Evolutionary conservation across 2,888 invertebrate species (phyloP).

Genomic region (Actias luna): DNA sequence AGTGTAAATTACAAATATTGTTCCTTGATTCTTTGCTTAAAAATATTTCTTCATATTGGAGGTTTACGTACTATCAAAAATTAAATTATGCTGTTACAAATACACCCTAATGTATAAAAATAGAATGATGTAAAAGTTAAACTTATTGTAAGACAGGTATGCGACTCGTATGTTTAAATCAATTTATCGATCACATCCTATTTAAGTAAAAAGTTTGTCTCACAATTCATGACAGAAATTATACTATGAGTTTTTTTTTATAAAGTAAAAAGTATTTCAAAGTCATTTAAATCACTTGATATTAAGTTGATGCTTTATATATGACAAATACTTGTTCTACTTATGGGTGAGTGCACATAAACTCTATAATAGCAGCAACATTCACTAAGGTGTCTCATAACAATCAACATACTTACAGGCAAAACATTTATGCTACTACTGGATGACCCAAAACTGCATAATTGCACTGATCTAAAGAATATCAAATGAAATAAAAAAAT

Average conservation of each 20-base stretch:
- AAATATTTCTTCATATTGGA: no score
- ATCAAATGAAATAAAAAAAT: slow-evolving; percentile 13
- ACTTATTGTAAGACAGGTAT: no score
- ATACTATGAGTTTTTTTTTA: not conserved
- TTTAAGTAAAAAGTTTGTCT: not conserved
- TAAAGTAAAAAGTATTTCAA: not conserved
- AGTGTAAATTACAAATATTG: not conserved
- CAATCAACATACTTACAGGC: slow-evolving; percentile 50
- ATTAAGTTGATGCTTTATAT: slow-evolving; percentile 34
- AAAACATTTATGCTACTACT: slow-evolving; percentile 44
- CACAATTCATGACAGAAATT: not conserved
- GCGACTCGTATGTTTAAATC: not conserved
- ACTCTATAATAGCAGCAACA: slow-evolving; percentile 48
- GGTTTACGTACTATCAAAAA: no score
- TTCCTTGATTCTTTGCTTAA: no score
- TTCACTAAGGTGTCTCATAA: slow-evolving; percentile 46
- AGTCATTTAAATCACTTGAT: not conserved
- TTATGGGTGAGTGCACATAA: slow-evolving; percentile 44
- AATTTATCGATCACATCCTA: not conserved
- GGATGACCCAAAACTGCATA: slow-evolving; percentile 45
- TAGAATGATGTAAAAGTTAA: no score
- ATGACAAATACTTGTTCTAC: slow-evolving; percentile 46
- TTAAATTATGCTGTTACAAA: no score
- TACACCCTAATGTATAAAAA: no score
- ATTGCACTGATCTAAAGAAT: slow-evolving; percentile 5